phyloP scores from a whole-genome alignment of 2,888 invertebrate genomes.

The Lasius fuliginosus region DNA sequence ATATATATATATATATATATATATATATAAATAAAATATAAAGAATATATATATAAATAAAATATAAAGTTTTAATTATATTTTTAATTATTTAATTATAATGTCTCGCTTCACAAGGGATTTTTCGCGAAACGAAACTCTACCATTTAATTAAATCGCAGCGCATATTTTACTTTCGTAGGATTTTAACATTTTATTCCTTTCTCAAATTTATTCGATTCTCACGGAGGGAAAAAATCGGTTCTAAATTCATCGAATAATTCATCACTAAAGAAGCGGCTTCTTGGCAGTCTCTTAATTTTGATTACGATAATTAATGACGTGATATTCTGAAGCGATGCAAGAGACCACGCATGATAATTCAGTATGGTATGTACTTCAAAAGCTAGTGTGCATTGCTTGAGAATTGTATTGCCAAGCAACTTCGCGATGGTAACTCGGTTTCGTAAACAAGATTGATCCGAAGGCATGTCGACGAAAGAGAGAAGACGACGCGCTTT shows the following conservation, averaged over 20 bases:
- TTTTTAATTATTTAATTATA: background rate
- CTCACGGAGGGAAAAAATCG: background rate
- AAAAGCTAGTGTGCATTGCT: background rate
- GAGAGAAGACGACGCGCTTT: constrained; percentile 2
- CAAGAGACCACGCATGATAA: constrained; percentile 1
- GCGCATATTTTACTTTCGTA: background rate
- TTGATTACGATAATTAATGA: constrained; percentile 9
- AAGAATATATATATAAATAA: background rate
- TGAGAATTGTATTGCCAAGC: constrained; percentile 37
- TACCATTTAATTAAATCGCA: background rate
- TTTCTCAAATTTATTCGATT: background rate
- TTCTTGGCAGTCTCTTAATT: background rate
- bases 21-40: background rate
- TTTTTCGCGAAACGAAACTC: background rate
- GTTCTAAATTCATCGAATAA: background rate
- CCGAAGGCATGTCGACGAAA: constrained; percentile 17
- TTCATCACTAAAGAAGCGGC: background rate
- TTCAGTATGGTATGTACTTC: background rate
- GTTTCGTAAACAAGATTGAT: constrained; percentile 48
- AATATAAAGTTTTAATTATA: background rate
- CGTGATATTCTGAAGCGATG: background rate
- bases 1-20: background rate
- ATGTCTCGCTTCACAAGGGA: background rate
- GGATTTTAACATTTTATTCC: background rate
- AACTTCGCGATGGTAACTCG: background rate